Conservation (phyloP, 2,888 invertebrate species). For the Drosophila macrospina region DNA sequence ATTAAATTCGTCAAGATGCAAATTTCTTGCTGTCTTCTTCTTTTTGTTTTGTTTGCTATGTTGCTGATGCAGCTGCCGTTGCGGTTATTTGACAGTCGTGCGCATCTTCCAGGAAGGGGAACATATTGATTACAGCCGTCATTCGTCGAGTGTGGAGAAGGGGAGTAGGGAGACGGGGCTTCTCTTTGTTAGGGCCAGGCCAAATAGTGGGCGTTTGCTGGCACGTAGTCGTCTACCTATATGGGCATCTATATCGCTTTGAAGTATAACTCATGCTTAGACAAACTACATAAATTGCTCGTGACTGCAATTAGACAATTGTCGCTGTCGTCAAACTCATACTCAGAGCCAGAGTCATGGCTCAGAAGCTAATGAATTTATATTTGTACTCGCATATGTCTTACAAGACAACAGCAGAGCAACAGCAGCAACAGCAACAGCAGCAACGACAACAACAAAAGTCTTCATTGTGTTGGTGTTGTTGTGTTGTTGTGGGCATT, state of each 20-base stretch:
- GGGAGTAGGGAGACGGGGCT: conserved; percentile 2
- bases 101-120: conserved; percentile 70
- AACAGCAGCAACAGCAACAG: conserved; percentile 32
- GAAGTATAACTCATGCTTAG: conserved; percentile 66
- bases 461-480: conserved; percentile 75
- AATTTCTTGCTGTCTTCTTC: conserved; percentile 56
- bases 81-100: conserved; percentile 71
- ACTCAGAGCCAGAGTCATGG: conserved; percentile 44
- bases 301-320: conserved; percentile 82
- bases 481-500: conserved; percentile 56
- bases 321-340: conserved; percentile 77
- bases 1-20: conserved; percentile 82
- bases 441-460: conserved; percentile 28
- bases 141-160: not conserved
- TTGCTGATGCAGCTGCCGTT: conserved; percentile 15
- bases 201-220: conserved; percentile 57
- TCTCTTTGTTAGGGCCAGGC: conserved; percentile 54
- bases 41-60: conserved; percentile 36
- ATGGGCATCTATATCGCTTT: conserved; percentile 29
- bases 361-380: conserved; percentile 79
- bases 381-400: conserved; percentile 74
- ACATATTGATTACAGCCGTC: conserved; percentile 59
- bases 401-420: conserved; percentile 72
- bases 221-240: conserved; percentile 20
- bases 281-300: conserved; percentile 79